phyloP scores from a whole-genome alignment of 1,140 invertebrate genomes.

The Brachionus rubens region DNA sequence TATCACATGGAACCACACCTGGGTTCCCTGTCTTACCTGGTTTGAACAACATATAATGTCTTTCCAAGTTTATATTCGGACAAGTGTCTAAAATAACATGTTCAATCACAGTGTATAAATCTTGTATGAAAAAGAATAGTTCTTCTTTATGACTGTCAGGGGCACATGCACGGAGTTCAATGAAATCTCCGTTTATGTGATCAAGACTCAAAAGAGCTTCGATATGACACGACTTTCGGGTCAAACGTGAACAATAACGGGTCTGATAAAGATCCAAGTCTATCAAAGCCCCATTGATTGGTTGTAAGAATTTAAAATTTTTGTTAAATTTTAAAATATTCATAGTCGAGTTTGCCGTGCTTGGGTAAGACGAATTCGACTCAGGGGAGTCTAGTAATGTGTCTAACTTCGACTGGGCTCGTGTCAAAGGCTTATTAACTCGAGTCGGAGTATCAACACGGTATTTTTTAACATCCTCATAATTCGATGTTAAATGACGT shows the following conservation, averaged over 20 bases:
- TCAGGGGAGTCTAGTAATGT: neutral
- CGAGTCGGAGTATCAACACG: neutral
- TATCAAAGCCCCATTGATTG: neutral
- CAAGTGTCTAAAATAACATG: slow-evolving; percentile 67
- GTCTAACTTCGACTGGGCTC: neutral
- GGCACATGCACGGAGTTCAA: slow-evolving; percentile 72
- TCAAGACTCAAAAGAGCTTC: slow-evolving; percentile 19
- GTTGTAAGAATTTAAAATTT: neutral
- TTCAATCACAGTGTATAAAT: slow-evolving; percentile 70
- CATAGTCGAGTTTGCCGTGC: slow-evolving; percentile 14
- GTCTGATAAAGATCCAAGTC: slow-evolving; percentile 27
- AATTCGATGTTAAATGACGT: neutral
- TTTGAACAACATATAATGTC: slow-evolving; percentile 65
- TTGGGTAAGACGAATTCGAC: slow-evolving; percentile 2
- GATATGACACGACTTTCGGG: neutral
- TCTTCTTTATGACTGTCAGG: slow-evolving; percentile 58
- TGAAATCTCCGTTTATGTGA: slow-evolving; percentile 31
- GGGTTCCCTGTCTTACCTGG: neutral
- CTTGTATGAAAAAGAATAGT: slow-evolving; percentile 71
- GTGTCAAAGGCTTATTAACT: neutral
- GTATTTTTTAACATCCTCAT: neutral
- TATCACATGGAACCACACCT: neutral
- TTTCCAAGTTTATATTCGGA: slow-evolving; percentile 69
- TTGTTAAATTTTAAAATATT: neutral
- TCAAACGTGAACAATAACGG: slow-evolving; percentile 26